These are phyloP conservation scores for Odontophorus gujanensis DNA, from an alignment of 2,113 vertebrate species.

Conservation along the genomic window DNA sequence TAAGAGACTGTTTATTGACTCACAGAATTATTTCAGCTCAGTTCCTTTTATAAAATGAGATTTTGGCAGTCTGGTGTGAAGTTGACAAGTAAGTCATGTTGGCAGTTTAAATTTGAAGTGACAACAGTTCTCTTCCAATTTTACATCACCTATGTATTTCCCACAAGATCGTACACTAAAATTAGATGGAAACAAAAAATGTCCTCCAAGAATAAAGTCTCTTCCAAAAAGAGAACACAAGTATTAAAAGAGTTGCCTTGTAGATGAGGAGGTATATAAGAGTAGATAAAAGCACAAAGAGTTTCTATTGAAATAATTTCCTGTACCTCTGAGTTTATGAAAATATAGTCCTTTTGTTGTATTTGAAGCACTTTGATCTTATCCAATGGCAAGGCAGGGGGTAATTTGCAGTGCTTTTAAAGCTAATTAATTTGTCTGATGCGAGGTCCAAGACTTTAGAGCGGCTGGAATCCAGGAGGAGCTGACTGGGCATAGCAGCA, in stretches of 20 bases:
- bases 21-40: background rate
- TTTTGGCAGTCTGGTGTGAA: background rate
- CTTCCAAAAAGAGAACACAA: background rate
- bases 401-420: background rate
- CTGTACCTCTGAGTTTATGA: background rate
- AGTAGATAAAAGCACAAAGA: background rate
- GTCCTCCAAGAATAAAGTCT: background rate
- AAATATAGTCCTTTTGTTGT: background rate
- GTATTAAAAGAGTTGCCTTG: background rate
- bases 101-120: background rate
- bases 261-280: background rate
- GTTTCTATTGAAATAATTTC: background rate
- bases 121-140: background rate
- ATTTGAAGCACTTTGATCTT: background rate
- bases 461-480: background rate
- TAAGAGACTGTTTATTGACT: background rate
- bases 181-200: background rate
- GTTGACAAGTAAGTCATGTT: background rate
- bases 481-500: accelerated
- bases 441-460: background rate
- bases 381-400: background rate
- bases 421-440: background rate
- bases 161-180: background rate
- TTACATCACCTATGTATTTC: background rate
- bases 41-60: background rate